Base-by-base conservation (phyloP, 2,797 vertebrate species). In the Premnoplex brunnescens region DNA sequence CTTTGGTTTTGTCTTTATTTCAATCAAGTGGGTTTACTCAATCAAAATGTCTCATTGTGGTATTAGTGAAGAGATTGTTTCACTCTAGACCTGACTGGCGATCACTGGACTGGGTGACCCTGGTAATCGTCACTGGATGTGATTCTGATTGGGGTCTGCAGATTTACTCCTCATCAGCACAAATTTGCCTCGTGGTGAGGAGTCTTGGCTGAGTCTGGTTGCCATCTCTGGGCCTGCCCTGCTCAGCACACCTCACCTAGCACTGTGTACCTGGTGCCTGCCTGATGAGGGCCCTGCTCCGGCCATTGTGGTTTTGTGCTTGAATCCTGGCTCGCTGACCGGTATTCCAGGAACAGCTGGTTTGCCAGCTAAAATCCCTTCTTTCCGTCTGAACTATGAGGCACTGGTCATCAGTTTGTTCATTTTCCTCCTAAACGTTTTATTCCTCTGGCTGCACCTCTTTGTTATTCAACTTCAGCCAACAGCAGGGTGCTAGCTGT, bases 401-500 rank as follows among this genome's bases (percentile, higher is more conserved):
- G 72, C 91, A 76, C 39, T 32, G 36, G 21, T 93, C 34, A 44
- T 93, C 74, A 6, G n/a, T 20, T 9, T 85, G 68, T 10, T 59
- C 55, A 28, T 87, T 90, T 64, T 94, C 88, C 48, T 96, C 83
- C 81, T 68, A 96, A 78, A 89, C 26, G 46, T 72, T 34, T 19
- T 91, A 91, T 10, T 96, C 96, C 43, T 96, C 91, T 20, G 83
- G 49, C 46, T 73, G 49, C 26, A 69, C 72, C 72, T 96, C 93
- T 37, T 52, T 91, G 32, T 58, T 63, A 28, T 71, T 96, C 72
- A 96, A 55, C 71, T 96, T 97, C 82, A 96, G 74, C 87, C 92
- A 92, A 63, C 93, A 97, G 52, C 96, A 98, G 81, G 91, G 62
- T 43, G 91, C 79, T 63, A 97, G 64, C 14, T 75, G 74, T 7